Evolutionary conservation across 2,797 vertebrate genomes (phyloP), one percentile per base, ranked within the genome.

Genomic region (Cuniculus paca): DNA sequence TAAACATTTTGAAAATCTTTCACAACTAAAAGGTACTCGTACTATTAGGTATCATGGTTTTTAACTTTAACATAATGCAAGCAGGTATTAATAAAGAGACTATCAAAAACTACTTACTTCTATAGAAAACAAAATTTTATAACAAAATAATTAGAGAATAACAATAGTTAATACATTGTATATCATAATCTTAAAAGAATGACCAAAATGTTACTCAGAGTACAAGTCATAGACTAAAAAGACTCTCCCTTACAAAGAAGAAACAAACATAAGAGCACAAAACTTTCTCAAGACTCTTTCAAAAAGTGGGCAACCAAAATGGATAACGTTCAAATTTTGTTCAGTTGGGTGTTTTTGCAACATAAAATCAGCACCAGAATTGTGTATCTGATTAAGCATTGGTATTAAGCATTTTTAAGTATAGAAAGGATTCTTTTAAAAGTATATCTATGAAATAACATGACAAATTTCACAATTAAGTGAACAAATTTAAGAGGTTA

Each of bases 321-420:
- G 81, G 20, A 56, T n/a, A 80, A 34, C 58, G 39, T 65, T 92
- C 68, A 63, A 78, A 82, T 92, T 58, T 84, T 63, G 48, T 74
- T 94, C 48, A 87, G 63, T 42, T n/a, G 20, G 42, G 31, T 70
- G 3, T 88, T 89, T 92, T 94, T 26, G 34, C 61, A 77, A 56
- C 45, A 86, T 45, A 91, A 95, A 93, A 90, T 84, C 39, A 72
- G 84, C 34, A 74, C 48, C 84, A 52, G 42, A 83, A 80, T 5
- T 96, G n/a, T 87, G 45, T 52, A 93, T 95, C 82, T 75, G 13
- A 93, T 68, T 14, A 90, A 34, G 39, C 34, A 63, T 2, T 83
- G 77, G 11, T 39, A 95, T 92, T 90, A 78, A 94, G 11, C 17
- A 42, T 68, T 83, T 90, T 83, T 87, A 95, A 95, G 45, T 39